Evolutionary conservation across 2,888 invertebrate species (phyloP).

Genomic region (Baronia brevicornis): DNA sequence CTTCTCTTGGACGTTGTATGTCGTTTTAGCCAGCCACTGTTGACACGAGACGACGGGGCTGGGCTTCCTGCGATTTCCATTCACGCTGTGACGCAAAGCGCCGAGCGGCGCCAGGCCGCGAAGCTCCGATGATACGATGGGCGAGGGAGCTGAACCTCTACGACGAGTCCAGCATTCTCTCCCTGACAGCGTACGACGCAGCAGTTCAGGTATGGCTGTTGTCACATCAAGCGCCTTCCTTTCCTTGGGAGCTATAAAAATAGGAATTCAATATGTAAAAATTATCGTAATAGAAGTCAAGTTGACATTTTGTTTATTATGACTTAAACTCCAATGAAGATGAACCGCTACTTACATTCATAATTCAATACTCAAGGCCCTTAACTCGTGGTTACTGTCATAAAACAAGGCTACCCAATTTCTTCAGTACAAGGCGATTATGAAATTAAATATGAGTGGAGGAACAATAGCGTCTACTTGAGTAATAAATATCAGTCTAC

Average conservation of each 20-base stretch:
- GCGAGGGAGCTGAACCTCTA: slow-evolving; percentile 54
- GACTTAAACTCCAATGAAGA: not conserved
- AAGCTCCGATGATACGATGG: slow-evolving; percentile 37
- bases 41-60: slow-evolving; percentile 37
- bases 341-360: too few relatives aligned
- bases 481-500: too few relatives aligned
- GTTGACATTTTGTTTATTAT: too few relatives aligned
- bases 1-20: slow-evolving; percentile 32
- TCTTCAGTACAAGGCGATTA: too few relatives aligned
- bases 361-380: too few relatives aligned
- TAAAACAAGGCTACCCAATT: too few relatives aligned
- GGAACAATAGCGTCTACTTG: too few relatives aligned
- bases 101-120: slow-evolving; percentile 31
- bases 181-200: slow-evolving; percentile 36
- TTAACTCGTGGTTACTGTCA: too few relatives aligned
- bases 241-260: slow-evolving; percentile 42
- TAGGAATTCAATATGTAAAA: too few relatives aligned
- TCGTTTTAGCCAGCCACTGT: slow-evolving; percentile 42
- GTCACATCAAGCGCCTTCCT: slow-evolving; percentile 41
- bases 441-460: too few relatives aligned
- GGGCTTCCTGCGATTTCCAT: slow-evolving; percentile 38
- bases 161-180: slow-evolving; percentile 38
- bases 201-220: slow-evolving; percentile 34
- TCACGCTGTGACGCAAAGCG: slow-evolving; percentile 34
- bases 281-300: too few relatives aligned